A percentile compares a stretch with the other conserved stretches of the same genome.
Conservation (phyloP, 2,797 vertebrate species). For the Microhierax caerulescens region DNA sequence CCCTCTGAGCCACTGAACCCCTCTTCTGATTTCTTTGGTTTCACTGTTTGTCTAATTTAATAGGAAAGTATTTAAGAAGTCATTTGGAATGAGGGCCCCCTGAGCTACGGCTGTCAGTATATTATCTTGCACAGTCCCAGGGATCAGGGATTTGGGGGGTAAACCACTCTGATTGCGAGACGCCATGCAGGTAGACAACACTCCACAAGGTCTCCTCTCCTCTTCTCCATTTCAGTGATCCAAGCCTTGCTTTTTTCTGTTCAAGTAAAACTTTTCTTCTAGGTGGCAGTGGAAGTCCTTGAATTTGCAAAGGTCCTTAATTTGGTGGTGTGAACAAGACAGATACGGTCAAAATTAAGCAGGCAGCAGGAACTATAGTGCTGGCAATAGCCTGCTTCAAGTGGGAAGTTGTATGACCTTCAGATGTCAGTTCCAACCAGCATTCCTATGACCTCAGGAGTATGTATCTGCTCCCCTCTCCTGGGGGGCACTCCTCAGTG, state of each 20-base stretch:
- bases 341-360: background rate
- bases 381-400: background rate
- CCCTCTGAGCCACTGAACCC: background rate
- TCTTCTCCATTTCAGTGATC: background rate
- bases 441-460: background rate
- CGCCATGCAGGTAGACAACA: background rate
- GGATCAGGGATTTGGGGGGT: background rate
- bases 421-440: background rate
- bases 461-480: background rate
- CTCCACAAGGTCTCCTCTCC: background rate
- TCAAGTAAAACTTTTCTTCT: background rate
- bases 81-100: background rate
- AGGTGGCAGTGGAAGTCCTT: background rate
- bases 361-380: background rate
- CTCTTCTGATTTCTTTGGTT: background rate
- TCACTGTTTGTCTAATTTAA: background rate
- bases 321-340: background rate
- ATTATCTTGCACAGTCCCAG: background rate
- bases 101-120: background rate
- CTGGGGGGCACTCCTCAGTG: background rate
- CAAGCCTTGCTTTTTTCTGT: background rate
- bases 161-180: background rate
- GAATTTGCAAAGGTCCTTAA: background rate
- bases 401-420: background rate
- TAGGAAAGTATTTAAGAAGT: background rate